Evolutionary conservation across 1,140 invertebrate species (phyloP), one percentile per base, ranked within the genome.

Genomic region (Drosophila carrolli): DNA sequence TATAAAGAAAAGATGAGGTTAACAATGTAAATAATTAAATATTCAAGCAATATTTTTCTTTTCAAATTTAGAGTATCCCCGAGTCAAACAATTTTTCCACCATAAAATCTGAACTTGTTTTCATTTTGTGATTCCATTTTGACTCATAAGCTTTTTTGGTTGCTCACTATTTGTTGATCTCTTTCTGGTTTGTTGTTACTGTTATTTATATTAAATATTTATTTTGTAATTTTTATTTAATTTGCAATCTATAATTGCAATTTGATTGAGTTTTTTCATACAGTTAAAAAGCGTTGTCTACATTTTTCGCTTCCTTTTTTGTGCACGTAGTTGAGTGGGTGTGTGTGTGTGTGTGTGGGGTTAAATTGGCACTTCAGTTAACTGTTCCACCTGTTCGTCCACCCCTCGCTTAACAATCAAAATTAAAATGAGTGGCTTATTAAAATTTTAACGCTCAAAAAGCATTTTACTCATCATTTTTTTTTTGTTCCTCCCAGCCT

Each of bases 361-460:
- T 53, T 16, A 6, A 53, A 53, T 19, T 37, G n/a, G 50, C 32
- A 37, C 4, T 1, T 27, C 47, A 29, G n/a, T 50, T 29, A 50
- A 50, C 48, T 37, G 29, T 37, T 32, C 58, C 63, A 63, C 60
- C 44, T 46, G 32, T 13, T 38, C 9, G 8, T 7, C 19, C 44
- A 1, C 35, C 10, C 40, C 4, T 8, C 76, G 50, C 50, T 62
- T 35, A 75, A 89, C 84, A 90, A 88, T 88, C 80, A 91, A 91
- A 91, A 91, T 91, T 91, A 91, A 91, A 88, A 91, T 91, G 89
- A 91, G 88, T 91, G 88, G 67, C 83, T 91, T 91, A 91, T 91
- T 91, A 91, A 91, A 91, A 91, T 91, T 91, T 91, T 84, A 89
- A 91, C 82, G 76, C 77, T 91, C 83, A 65, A 88, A 71, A 71